Percentiles rank a stretch among this genome's conserved stretches.
Conservation (phyloP, 2,888 invertebrate genomes). For the Drosophila ezoana region DNA sequence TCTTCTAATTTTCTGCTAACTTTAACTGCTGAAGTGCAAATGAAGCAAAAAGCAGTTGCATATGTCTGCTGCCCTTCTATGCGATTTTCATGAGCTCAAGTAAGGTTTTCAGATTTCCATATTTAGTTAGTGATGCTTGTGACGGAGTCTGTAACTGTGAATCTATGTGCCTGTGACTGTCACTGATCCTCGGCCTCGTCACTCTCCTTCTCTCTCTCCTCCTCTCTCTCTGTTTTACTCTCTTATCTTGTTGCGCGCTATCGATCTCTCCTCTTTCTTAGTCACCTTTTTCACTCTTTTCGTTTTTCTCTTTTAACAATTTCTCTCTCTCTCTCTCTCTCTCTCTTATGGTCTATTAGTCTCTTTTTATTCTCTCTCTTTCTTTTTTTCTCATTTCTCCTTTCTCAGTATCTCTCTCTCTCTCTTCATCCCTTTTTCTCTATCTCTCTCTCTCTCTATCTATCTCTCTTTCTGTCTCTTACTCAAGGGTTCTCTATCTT, state of each 20-base stretch:
- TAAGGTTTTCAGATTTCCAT: not conserved
- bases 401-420: not conserved
- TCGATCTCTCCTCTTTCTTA: too few relatives aligned
- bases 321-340: not conserved
- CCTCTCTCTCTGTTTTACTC: not conserved
- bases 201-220: not conserved
- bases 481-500: too few relatives aligned
- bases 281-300: too few relatives aligned
- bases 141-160: not conserved
- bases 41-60: too few relatives aligned
- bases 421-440: not conserved
- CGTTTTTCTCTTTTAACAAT: too few relatives aligned
- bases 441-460: too few relatives aligned
- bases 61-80: not conserved
- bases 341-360: not conserved
- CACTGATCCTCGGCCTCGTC: too few relatives aligned
- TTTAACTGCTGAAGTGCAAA: not conserved
- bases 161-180: not conserved
- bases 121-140: not conserved
- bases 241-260: too few relatives aligned
- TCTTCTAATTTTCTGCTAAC: too few relatives aligned
- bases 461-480: too few relatives aligned
- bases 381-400: not conserved
- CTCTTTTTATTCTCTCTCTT: not conserved
- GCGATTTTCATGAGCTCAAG: conserved; percentile 6